Evolutionary conservation across 2,888 invertebrate species (phyloP).

Genomic region (Amphiduros pacificus): DNA sequence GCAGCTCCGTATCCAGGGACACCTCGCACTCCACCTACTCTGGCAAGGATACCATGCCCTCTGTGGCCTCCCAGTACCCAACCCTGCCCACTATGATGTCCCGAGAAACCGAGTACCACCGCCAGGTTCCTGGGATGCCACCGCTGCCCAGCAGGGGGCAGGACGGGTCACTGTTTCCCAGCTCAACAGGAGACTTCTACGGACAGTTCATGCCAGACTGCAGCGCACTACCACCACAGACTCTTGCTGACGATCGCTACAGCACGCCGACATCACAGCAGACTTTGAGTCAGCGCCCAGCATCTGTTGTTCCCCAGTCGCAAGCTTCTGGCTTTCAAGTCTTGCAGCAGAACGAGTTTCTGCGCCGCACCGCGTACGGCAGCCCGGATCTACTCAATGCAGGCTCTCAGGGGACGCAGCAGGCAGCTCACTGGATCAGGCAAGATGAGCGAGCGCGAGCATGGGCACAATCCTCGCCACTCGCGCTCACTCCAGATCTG

Average conservation of each 20-base stretch:
- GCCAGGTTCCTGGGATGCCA: background rate
- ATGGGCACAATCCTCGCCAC: constrained; percentile 26
- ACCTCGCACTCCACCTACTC: too few species aligned
- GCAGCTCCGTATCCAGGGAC: too few species aligned
- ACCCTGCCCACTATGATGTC: background rate
- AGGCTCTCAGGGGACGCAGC: constrained; percentile 1
- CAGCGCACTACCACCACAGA: background rate
- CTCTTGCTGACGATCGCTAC: constrained; percentile 12
- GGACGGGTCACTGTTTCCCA: background rate
- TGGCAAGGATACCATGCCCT: too few species aligned
- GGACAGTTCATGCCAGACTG: constrained; percentile 9
- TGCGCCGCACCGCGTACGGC: constrained; percentile 22
- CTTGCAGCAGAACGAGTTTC: constrained; percentile 20
- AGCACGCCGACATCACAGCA: background rate
- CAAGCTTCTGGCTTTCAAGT: constrained; percentile 17
- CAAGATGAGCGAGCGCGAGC: constrained; percentile 26
- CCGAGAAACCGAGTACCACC: background rate
- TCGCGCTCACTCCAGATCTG: constrained; percentile 22
- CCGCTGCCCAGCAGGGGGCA: background rate
- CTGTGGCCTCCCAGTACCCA: too few species aligned
- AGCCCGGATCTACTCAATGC: constrained; percentile 10
- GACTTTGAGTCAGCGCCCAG: background rate
- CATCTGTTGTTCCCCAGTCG: constrained; percentile 2
- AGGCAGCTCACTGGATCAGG: constrained; percentile 18
- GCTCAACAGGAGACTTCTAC: constrained; percentile 13